Evolutionary conservation across 1,140 invertebrate genomes (phyloP), one percentile per base, ranked within the genome.

Genomic region (Euwallacea fornicatus): DNA sequence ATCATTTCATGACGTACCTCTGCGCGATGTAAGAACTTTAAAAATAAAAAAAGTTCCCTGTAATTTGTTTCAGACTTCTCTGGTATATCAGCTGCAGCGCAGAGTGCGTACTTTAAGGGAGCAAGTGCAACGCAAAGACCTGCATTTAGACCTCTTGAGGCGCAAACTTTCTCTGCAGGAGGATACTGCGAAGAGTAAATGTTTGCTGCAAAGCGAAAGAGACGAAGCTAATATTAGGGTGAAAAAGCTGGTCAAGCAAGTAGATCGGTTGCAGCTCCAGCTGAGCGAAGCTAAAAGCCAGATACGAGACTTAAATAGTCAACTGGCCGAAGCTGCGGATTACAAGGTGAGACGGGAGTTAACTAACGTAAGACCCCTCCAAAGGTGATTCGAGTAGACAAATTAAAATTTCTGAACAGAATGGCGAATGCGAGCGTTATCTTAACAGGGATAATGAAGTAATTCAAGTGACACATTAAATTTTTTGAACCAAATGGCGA

Each of bases 61-160:
- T 50, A 50, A 13, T 8, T 56, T 11, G 4, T 72, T 71, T 56
- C 80, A 93, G 89, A 93, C 91, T 15, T 91, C 92, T 6, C 88
- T 91, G 6, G 90, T 94, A 7, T 94, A 95, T 82, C 92, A 93
- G 78, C 83, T 95, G 10, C 93, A 95, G 83, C 83, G 92, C 56
- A 85, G 91, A 66, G 88, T 94, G 0, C 87, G 93, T 73, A 90
- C 90, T 3, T 79, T 97, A 0, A 85, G 93, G 13, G 95, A 97
- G 78, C 94, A 97, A 80, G 82, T 97, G 11, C 93, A 96, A 79
- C 89, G 94, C 72, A 90, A 95, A 77, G 95, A 97, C 81, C 85
- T 97, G 4, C 95, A 97, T 80, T 82, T 97, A 76, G 95, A 97
- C 83, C 85, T 97, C 54, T 82, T 97, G 15, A 84, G 94, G 21